Evolutionary conservation across 1,140 invertebrate species (phyloP), one percentile per base, ranked within the genome.

Genomic region (Brachionus rotundiformis): DNA sequence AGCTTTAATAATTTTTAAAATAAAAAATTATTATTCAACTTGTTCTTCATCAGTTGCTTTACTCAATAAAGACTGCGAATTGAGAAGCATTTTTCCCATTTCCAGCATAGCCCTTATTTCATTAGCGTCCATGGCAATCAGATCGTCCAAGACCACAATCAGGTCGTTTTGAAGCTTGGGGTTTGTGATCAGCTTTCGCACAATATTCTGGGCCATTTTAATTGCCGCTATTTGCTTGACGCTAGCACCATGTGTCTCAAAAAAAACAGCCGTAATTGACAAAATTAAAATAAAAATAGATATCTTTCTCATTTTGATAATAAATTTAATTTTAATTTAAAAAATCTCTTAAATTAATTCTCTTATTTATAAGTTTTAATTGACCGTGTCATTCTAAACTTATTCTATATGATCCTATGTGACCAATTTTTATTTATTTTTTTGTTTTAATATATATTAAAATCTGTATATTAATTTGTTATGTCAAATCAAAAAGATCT

Each of bases 81-180:
- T 68, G 16, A 68, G 16, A 6, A 68, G 16, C 31, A 68, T 33
- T 68, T 36, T 68, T 16, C 29, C 31, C 31, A 68, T 33, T 13
- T 68, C 63, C 16, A 68, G 29, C 63, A 68, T 68, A 1, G 27
- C 29, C 36, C 63, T 68, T 68, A 68, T 33, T 36, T 68, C 63
- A 36, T 33, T 33, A 2, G 63, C 63, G 16, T 68, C 63, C 27
- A 68, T 68, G 27, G 27, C 16, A 36, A 19, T 68, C 63, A 68
- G 36, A 36, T 68, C 63, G 31, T 68, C 63, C 63, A 68, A 33
- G 7, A 68, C 63, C 1, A 68, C 63, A 16, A 68, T 36, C 27
- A 68, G 7, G 16, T 68, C 63, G 16, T 36, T 31, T 68, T 68
- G 63, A 36, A 68, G 63, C 31, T 68, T 68, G 29, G 29, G 29